A percentile compares a stretch with the other conserved stretches of the same genome.
These are phyloP conservation scores for Acleris holmiana DNA, from an alignment of 2,888 invertebrate genomes.

Conservation along the genomic window DNA sequence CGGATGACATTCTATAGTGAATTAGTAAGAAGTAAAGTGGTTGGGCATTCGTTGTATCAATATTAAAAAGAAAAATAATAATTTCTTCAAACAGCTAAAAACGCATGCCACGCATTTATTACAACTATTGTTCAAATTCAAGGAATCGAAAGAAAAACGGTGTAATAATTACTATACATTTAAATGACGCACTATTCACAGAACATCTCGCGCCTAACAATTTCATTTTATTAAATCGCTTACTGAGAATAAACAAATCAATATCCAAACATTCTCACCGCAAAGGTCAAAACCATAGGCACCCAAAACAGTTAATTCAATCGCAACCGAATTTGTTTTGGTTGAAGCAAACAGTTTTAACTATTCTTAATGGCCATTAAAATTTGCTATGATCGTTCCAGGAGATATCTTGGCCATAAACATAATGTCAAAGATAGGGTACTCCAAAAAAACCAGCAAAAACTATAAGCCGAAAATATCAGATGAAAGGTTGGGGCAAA, in stretches of 20 bases:
- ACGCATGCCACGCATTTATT: no score
- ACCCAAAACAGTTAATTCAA: conserved; percentile 56
- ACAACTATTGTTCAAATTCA: not conserved
- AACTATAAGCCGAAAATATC: conserved; percentile 71
- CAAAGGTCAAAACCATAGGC: conserved; percentile 47
- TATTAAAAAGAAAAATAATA: no score
- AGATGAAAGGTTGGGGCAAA: conserved; percentile 73
- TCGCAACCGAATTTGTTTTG: conserved; percentile 71
- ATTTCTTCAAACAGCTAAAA: no score
- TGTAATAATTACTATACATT: not conserved
- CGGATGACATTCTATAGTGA: no score
- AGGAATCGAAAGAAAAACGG: not conserved
- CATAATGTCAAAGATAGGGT: conserved; percentile 77
- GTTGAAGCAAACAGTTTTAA: conserved; percentile 60
- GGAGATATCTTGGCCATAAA: conserved; percentile 74
- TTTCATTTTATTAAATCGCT: conserved; percentile 25
- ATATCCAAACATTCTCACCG: conserved; percentile 34
- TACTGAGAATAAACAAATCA: conserved; percentile 26
- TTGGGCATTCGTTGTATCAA: no score
- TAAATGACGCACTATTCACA: conserved; percentile 23
- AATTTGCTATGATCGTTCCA: conserved; percentile 75
- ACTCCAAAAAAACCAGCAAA: conserved; percentile 77
- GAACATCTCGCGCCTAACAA: conserved; percentile 15
- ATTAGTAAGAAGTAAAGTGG: no score
- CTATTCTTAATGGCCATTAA: conserved; percentile 71